Evolutionary conservation across 2,888 invertebrate genomes (phyloP).

Genomic region (Pollenia labialis): DNA sequence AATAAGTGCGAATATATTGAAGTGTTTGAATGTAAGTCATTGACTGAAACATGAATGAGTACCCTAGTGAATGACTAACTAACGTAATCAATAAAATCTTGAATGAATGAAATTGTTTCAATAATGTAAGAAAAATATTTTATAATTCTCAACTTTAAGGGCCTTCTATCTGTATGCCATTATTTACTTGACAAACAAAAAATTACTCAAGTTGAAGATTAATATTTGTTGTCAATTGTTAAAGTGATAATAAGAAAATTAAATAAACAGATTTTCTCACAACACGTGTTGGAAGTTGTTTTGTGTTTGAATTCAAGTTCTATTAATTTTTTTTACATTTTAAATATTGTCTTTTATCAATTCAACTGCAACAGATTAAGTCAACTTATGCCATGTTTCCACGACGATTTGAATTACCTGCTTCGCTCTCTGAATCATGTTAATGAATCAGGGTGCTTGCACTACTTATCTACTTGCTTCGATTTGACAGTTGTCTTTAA

Average conservation of each 20-base stretch:
- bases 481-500: too few species aligned
- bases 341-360: too few species aligned
- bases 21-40: too few species aligned
- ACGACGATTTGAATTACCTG: too few species aligned
- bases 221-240: slow-evolving; percentile 11
- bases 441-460: too few species aligned
- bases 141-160: not conserved
- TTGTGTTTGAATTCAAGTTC: not conserved
- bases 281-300: slow-evolving; percentile 19
- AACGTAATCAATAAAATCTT: not conserved
- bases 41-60: too few species aligned
- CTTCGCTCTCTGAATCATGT: too few species aligned
- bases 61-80: not conserved
- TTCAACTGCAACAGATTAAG: too few species aligned
- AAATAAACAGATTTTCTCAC: slow-evolving; percentile 25
- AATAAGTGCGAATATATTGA: too few species aligned
- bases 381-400: too few species aligned
- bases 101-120: slow-evolving; percentile 30
- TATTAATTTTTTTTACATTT: not conserved
- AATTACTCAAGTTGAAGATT: not conserved
- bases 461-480: too few species aligned
- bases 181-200: not conserved
- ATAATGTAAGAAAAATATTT: not conserved
- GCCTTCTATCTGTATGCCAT: not conserved
- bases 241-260: slow-evolving; percentile 21